A percentile compares a stretch with the other conserved stretches of the same genome.
These are phyloP conservation scores for Xyrauchen texanus DNA, from an alignment of 2,113 vertebrate genomes.

Conservation along the genomic window DNA sequence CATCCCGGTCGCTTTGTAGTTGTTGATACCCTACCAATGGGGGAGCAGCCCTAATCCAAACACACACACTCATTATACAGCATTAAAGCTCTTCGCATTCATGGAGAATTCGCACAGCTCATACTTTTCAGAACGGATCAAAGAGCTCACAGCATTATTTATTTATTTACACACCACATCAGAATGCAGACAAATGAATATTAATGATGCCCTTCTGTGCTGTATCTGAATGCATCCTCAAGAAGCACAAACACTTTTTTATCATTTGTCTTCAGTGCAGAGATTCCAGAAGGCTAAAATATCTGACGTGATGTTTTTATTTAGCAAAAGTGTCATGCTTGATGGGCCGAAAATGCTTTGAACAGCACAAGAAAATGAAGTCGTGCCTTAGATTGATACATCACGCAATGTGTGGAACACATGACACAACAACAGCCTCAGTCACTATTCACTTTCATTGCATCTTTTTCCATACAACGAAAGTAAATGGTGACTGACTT, in stretches of 20 bases:
- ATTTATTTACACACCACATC: constrained; percentile 49
- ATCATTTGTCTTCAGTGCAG: background rate
- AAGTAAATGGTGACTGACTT: no score
- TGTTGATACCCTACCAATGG: background rate
- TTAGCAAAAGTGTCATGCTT: background rate
- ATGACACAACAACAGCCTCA: no score
- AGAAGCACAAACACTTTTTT: background rate
- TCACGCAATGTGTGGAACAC: no score
- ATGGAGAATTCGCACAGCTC: constrained; percentile 1
- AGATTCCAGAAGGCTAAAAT: background rate
- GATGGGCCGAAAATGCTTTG: background rate
- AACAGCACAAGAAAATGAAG: constrained; percentile 4
- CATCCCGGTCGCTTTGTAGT: background rate
- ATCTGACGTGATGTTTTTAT: constrained; percentile 4
- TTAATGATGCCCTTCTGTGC: constrained; percentile 8
- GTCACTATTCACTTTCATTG: no score
- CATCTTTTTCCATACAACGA: no score
- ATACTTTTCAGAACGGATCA: constrained; percentile 33
- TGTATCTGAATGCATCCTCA: background rate
- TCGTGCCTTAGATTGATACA: background rate
- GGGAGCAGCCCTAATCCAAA: background rate
- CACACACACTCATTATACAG: constrained; percentile 7
- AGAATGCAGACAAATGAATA: constrained; percentile 46
- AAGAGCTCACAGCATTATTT: constrained; percentile 26
- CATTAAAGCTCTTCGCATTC: constrained; percentile 30